Conservation (phyloP, 1,140 invertebrate genomes). For the Drosophila malerkotliana region DNA sequence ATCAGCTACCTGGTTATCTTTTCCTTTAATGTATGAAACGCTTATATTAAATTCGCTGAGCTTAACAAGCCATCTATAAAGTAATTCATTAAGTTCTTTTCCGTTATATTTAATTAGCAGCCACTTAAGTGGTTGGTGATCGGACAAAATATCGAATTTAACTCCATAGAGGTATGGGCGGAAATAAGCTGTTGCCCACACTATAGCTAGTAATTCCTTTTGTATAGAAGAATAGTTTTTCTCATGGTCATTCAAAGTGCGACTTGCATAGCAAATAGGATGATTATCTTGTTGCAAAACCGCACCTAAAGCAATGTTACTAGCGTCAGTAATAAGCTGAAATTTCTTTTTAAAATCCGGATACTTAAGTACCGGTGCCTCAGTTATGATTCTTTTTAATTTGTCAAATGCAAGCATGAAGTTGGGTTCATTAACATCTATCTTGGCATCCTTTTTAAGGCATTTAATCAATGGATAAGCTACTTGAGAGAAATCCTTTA, state of each 20-base stretch:
- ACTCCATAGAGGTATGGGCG: slow-evolving; percentile 1
- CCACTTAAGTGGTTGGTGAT: neutral
- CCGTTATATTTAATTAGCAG: slow-evolving; percentile 2
- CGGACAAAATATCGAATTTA: slow-evolving; percentile 2
- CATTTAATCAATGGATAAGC: slow-evolving; percentile 1
- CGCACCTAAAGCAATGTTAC: neutral
- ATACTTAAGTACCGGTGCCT: slow-evolving; percentile 4
- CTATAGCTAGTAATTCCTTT: slow-evolving; percentile 3
- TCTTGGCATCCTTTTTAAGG: slow-evolving; percentile 1
- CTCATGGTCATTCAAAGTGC: slow-evolving; percentile 1
- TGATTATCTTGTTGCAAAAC: slow-evolving; percentile 7
- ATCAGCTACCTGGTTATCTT: slow-evolving; percentile 4
- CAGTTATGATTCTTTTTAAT: slow-evolving; percentile 4
- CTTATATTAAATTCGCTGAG: no score
- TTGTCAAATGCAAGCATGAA: neutral
- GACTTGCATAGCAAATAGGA: slow-evolving; percentile 7
- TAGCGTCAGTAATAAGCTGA: no score
- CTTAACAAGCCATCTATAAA: no score
- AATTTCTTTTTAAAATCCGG: no score
- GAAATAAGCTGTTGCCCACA: slow-evolving; percentile 4
- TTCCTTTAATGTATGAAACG: neutral
- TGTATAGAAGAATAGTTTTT: slow-evolving; percentile 4
- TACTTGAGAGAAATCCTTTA: slow-evolving; percentile 3
- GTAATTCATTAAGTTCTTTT: slow-evolving; percentile 2
- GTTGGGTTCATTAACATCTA: slow-evolving; percentile 4